A percentile compares a stretch with the other conserved stretches of the same genome.
phyloP scores from a whole-genome alignment of 2,888 invertebrate species.

The Pristionchus mayeri region DNA sequence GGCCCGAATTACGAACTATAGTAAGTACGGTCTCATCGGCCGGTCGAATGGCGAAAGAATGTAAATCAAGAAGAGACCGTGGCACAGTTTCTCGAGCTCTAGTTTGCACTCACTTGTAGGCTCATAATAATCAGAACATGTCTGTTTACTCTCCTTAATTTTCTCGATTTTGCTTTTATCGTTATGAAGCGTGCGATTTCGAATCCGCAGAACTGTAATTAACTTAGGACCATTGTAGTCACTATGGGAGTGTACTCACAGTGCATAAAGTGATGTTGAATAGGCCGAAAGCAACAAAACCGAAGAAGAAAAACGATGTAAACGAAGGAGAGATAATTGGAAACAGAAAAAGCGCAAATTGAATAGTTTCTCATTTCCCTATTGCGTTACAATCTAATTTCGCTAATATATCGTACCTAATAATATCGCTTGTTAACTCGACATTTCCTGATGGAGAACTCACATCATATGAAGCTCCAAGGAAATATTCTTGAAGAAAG shows the following conservation, averaged over 20 bases:
- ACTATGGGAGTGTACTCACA: too few species aligned
- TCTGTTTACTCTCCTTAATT: background rate
- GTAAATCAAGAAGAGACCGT: too few species aligned
- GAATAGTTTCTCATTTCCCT: too few species aligned
- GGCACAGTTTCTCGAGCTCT: too few species aligned
- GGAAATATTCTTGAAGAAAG: background rate
- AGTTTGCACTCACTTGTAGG: background rate
- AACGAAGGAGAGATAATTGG: background rate
- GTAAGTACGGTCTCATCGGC: too few species aligned
- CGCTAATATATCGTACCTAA: too few species aligned
- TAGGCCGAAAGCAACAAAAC: background rate
- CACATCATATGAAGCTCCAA: constrained; percentile 7
- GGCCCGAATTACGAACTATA: too few species aligned
- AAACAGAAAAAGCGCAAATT: background rate
- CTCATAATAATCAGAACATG: background rate
- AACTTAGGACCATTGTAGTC: too few species aligned
- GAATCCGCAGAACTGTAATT: background rate
- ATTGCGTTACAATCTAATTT: too few species aligned
- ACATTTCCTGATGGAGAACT: too few species aligned
- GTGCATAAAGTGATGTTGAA: background rate
- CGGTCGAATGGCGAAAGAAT: too few species aligned
- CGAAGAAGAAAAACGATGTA: constrained; percentile 18
- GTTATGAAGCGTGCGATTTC: background rate
- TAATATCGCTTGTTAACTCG: too few species aligned
- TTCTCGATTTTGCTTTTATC: background rate